Evolutionary conservation across 92 coral and sea anemone genomes (phyloP), one percentile per base, ranked within the genome.

Genomic region (Zoanthus gigantus): DNA sequence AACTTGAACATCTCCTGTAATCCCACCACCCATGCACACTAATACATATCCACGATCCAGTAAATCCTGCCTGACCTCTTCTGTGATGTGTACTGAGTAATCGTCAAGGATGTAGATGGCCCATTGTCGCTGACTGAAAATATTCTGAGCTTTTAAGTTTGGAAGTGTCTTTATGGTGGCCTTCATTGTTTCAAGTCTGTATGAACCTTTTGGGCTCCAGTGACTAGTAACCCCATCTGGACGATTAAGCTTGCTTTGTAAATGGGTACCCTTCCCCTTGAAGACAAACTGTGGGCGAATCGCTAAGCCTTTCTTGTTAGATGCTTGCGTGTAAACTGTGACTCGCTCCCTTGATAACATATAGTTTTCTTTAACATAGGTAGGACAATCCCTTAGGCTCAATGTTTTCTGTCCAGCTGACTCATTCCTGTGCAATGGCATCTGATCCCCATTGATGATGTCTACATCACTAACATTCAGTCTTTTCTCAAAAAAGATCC

Each of bases 21-120:
- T 61, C 15, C 76, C 76, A 82, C 76, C 76, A n/a, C 86, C 86
- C 58, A 82, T 82, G 3, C 66, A 9, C 23, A 82, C 60, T 23
- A 48, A 52, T 32, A 82, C 15, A 29, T 82, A 82, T 30, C 86
- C 76, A 46, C 61, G 31, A 18, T 82, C 48, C 58, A 65, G 58
- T 28, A 82, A 74, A 5, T 46, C 53, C 31, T 82, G 32, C 74
- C 32, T 67, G 16, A 66, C 86, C 42, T 82, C 76, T 61, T 61
- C 31, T 50, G 15, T 60, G 57, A 45, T 44, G n/a, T 63, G 57
- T 28, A 81, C 85, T 2, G 85, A 37, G 34, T 18, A 82, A 71
- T 61, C 15, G 72, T 82, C 58, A 15, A 82, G 53, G 37, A 61
- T 65, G 32, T 82, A 82, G 54, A 82, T 10, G 12, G 72, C 86